Base-by-base conservation (phyloP, 2,113 vertebrate species). In the Chlamydotis undulata region DNA sequence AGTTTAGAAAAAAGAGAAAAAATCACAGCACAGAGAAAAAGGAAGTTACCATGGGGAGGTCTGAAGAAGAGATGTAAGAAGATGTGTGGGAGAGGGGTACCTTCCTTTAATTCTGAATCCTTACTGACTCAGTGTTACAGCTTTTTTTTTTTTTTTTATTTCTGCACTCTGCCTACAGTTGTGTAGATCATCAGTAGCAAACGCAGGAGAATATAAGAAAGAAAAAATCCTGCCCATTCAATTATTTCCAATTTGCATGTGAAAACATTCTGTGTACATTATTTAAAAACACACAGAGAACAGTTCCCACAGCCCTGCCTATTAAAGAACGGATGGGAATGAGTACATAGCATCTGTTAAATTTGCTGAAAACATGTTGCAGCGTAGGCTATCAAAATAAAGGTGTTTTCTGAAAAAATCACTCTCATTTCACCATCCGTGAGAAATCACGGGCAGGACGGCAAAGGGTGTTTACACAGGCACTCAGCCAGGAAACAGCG, bases 391-490 rank as follows among this genome's bases (percentile, higher is more conserved):
- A 33, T 18, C 65, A 74, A 67, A 90, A 63, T 31, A 61, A 93
- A 90, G 63, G n/a, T 91, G 49, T 49, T 94, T 94, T 69, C 52
- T 55, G 22, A 87, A 91, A 90, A 93, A 61, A 87, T 22, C 35
- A 23, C 45, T 52, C n/a, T 49, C 4, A 5, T 87, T 65, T 70
- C 52, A 55, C 16, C 14, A 24, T 63, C 83, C 49, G 43, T 95
- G 93, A 94, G 84, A 97, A 91, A 94, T 74, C 12, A 74, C 60
- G 80, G 84, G 73, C 87, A 85, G 94, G 94, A 96, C 94, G 89
- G 87, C 87, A 95, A 73, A 93, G 93, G 47, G 59, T 97, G 91
- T 97, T 97, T 97, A 70, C 87, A 69, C 64, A 95, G 97, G 94
- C 96, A 81, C 35, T 43, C 5, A 71, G 90, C 89, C 97, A 97